Evolutionary conservation across 2,888 invertebrate genomes (phyloP).

Genomic region (Heliconius cydno): DNA sequence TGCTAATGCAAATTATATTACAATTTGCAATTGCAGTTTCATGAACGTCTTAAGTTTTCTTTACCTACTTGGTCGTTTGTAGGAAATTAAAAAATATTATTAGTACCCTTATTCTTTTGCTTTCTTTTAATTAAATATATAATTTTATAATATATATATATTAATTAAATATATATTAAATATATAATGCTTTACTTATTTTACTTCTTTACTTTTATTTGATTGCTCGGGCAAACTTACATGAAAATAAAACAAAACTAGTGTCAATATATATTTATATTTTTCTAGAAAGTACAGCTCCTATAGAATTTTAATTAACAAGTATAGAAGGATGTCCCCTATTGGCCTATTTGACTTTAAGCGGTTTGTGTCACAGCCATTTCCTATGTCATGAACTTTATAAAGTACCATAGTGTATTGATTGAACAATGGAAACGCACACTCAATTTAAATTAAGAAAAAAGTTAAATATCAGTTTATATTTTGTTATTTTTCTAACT

Average conservation of each 20-base stretch:
- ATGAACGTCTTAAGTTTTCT: not conserved
- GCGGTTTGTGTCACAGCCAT: not conserved
- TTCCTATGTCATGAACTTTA: not conserved
- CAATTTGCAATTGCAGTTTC: conserved; percentile 14
- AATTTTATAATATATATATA: no score
- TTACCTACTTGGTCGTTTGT: not conserved
- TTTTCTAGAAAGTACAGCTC: not conserved
- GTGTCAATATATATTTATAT: no score
- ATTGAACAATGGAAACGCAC: conserved; percentile 1
- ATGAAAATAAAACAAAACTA: no score
- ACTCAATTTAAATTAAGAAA: not conserved
- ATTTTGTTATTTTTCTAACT: not conserved
- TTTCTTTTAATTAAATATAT: no score
- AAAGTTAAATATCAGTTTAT: not conserved
- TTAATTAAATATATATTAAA: no score
- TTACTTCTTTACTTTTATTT: no score
- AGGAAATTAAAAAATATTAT: not conserved
- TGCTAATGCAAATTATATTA: conserved; percentile 27
- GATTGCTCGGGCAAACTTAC: no score
- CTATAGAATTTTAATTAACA: not conserved
- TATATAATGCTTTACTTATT: no score
- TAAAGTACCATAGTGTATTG: not conserved
- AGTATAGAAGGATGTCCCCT: not conserved
- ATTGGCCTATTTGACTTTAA: conserved; percentile 14
- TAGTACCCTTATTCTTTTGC: not conserved